Base-by-base conservation (phyloP, 2,888 invertebrate genomes). In the Celastrina argiolus region DNA sequence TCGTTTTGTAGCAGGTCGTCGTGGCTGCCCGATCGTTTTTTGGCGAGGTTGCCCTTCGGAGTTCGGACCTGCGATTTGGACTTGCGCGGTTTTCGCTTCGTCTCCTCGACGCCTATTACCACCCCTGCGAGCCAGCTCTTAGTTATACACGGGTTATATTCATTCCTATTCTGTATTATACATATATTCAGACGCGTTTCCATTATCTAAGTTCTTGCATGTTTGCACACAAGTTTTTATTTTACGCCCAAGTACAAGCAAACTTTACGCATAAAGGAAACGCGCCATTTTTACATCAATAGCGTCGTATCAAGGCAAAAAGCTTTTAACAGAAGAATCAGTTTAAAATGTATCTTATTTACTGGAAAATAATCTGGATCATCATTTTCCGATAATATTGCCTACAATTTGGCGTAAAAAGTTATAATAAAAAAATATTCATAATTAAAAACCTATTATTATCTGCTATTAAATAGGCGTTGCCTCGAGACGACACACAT, bases 21-120 rank as follows among this genome's bases (percentile, higher is more conserved):
- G 81, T 86, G 85, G 71, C 81, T 81, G 74, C 84, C 85, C 78
- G 80, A 78, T 64, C 88, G 82, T 64, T 83, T 83, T 72, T 84
- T 80, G n/a, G 81, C 76, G 7, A 75, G 74, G 39, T 76, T 78
- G 34, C 69, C 26, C 65, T 74, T 74, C 45, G 73, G 75, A 39
- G 73, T 70, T 39, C 80, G 74, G 5, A 76, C 76, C 68, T 78
- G 79, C 2, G 79, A 80, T 66, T 79, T 79, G 67, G 79, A 78
- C 66, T 77, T 78, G 69, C 78, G 75, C 63, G 75, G 71, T 69
- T 75, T 74, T 31, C 78, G 76, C 69, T 74, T 74, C 69, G 72
- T 56, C 63, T 74, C 74, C 70, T 74, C 75, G 68, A 67, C 71
- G 68, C 69, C 71, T 69, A 73, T 67, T 63, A 70, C 67, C 16